Base-by-base conservation (phyloP, 1,140 invertebrate genomes). In the Diabrotica undecimpunctata region DNA sequence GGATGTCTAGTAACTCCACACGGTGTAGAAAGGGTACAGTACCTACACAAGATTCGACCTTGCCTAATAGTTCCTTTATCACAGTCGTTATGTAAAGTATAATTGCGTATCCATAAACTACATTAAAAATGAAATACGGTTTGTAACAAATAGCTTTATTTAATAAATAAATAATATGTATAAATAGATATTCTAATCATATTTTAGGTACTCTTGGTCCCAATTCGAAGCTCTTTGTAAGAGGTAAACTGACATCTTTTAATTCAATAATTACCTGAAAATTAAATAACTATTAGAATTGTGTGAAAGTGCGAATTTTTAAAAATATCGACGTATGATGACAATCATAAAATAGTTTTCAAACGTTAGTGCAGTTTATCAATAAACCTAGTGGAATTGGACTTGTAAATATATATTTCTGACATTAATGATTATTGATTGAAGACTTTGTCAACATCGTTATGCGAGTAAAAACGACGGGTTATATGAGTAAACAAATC, bases 251-350 rank as follows among this genome's bases (percentile, higher is more conserved):
- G 13, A 88, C 80, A 59, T 89, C 84, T 36, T 82, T 82, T 9
- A 91, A 79, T 77, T 87, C 85, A 6, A 91, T 79, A 41, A 86
- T 80, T 9, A 90, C 81, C 86, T 88, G 75, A 66, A 83, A 82
- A 38, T 74, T 60, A 71, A 51, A 51, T 50, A 61, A 54, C 25
- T 57, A 7, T 11, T 54, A 41, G 50, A n/a, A 6, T 54, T 14
- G 25, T 5, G 13, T 25, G 4, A 11, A 52, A 36, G 36, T 61
- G 5, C 12, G 36, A 61, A 25, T 12, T 37, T 61, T 5, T 8
- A 36, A 0, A n/a, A 7, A 7, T 5, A 5, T 6, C 5, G n/a
- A 9, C 5, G 4, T 0, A 37, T 50, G 13, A 12, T 0, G 13
- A 13, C 41, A 0, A 50, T 9, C 35, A 13, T 13, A 12, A 7